Evolutionary conservation across 2,888 invertebrate species (phyloP), one percentile per base, ranked within the genome.

Genomic region (Drosophila fungiperda): DNA sequence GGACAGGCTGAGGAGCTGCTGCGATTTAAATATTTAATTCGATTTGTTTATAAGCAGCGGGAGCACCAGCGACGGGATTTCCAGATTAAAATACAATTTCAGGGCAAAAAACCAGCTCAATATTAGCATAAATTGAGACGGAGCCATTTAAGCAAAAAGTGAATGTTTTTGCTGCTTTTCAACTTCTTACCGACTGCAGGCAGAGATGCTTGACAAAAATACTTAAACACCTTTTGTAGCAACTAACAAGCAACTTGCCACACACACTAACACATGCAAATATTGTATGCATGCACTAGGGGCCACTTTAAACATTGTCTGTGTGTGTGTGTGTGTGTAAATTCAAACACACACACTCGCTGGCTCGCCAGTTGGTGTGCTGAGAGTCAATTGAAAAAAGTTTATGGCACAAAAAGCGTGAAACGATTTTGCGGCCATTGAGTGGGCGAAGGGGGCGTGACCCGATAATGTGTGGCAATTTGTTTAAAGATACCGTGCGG

Each of bases 321-420:
- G 61, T 58, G 59, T 60, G 48, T 52, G 50, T 62, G 60, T 48
- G 53, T 48, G 38, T 64, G 74, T 58, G 53, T 48, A 11, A 63
- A 52, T 53, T 62, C 65, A 60, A 70, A 74, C 76, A 72, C 80
- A 29, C 80, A 66, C 72, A 62, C 65, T 69, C 74, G 73, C 65
- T 73, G 67, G 67, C 48, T 76, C 62, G 60, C 66, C 68, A 48
- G 55, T 58, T 20, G 45, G 7, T 70, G 84, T 76, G 72, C 38
- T 38, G 81, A 81, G 82, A 84, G 86, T 84, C 86, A 87, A 88
- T 87, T 88, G 86, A 86, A 82, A 87, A 87, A 87, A 83, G 80
- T 84, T 84, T 72, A 83, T 71, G 64, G 58, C 72, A 58, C 71
- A 68, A 55, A 71, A 73, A 67, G 61, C 68, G 66, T 49, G 65